phyloP scores from a whole-genome alignment of 2,888 invertebrate genomes.

The Hypolimnas misippus region DNA sequence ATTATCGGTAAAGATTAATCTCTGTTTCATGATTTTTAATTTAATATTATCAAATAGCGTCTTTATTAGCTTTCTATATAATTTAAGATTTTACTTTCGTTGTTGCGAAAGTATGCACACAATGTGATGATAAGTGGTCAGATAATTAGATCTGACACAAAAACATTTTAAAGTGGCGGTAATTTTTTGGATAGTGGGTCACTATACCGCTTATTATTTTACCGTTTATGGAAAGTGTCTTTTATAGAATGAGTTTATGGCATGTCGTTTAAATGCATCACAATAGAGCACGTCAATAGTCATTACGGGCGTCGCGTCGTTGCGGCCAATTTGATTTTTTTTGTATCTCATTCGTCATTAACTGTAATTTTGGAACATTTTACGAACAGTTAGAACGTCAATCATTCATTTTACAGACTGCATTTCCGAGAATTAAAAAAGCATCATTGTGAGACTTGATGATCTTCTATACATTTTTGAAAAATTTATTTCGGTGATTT shows the following conservation, averaged over 20 bases:
- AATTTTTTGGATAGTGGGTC: constrained; percentile 56
- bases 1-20: not conserved
- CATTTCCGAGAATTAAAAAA: constrained; percentile 2
- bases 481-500: not conserved
- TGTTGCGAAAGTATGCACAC: constrained; percentile 31
- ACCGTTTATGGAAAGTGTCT: constrained; percentile 55
- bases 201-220: constrained; percentile 54
- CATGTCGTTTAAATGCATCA: constrained; percentile 50
- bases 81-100: constrained; percentile 16
- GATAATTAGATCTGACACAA: constrained; percentile 55
- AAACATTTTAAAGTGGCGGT: constrained; percentile 58
- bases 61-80: constrained; percentile 1
- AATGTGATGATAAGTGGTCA: constrained; percentile 29
- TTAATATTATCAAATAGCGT: not conserved
- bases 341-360: constrained; percentile 67
- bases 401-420: constrained; percentile 29
- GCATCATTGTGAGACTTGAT: too few species aligned
- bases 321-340: constrained; percentile 64
- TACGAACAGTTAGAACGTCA: constrained; percentile 66
- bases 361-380: constrained; percentile 69
- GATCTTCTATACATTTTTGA: not conserved
- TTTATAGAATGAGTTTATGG: constrained; percentile 48
- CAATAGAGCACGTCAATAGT: constrained; percentile 61
- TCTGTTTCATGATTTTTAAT: not conserved
- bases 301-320: constrained; percentile 39